Percentiles rank a stretch among this genome's conserved stretches.
Evolutionary conservation across 2,113 vertebrate species (phyloP).

Genomic region (human (Homo sapiens)): DNA sequence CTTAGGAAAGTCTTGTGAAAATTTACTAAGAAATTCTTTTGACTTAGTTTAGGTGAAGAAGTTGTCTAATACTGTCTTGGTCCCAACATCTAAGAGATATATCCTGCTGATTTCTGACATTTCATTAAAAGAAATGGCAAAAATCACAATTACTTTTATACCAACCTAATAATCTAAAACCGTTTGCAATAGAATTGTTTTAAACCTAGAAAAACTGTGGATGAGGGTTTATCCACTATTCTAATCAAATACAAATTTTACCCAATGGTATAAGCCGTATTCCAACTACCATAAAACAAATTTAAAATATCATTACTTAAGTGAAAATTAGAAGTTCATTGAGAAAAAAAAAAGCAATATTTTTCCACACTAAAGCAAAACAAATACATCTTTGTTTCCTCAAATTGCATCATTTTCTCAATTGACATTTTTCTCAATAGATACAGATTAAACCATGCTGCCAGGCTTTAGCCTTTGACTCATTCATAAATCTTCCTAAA

Average conservation of each 20-base stretch:
- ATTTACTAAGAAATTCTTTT: background rate
- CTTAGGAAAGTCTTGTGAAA: background rate
- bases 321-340: background rate
- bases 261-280: background rate
- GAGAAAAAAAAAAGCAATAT: background rate
- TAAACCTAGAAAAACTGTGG: background rate
- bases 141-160: too few relatives aligned
- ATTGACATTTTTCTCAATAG: background rate
- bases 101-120: background rate
- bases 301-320: background rate
- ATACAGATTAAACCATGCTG: background rate
- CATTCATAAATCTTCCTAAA: background rate
- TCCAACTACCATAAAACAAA: background rate
- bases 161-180: background rate
- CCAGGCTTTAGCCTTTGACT: background rate
- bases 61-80: background rate
- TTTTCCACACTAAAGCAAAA: background rate
- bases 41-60: constrained; percentile 5
- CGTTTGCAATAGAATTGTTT: background rate
- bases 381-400: background rate
- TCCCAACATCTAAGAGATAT: background rate
- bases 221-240: background rate
- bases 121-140: too few relatives aligned
- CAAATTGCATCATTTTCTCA: background rate
- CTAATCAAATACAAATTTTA: background rate